Base-by-base conservation (phyloP, 30 jellyfish, hydroid and myxozoan species). In the Aurelia sp. region DNA sequence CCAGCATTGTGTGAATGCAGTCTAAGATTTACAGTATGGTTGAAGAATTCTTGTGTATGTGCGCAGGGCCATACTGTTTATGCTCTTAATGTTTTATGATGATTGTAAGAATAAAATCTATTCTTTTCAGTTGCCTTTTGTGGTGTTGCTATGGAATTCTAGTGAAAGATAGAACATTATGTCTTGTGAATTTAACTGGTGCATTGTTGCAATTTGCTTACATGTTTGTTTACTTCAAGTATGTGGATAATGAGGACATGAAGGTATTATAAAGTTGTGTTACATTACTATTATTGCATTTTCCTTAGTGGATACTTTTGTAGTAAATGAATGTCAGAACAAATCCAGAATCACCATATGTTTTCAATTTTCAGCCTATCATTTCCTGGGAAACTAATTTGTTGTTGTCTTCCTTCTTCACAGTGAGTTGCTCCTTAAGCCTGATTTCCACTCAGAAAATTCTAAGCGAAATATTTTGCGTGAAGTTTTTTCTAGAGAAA, bases 171-270 rank as follows among this genome's bases (percentile, higher is more conserved):
- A 53, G 53, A 12, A 85, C 92, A 20, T 52, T 85, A 47, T 35
- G 79, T 51, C 65, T 79, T 7, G 98, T 91, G 50, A 91, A 91
- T 81, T 76, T 65, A 63, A 71, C 85, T 72, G 98, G 98, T 15
- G 90, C 88, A 22, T 16, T 81, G 17, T 41, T 91, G 33, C 98
- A 91, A 76, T 74, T 75, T 48, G 48, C 74, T 63, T 91, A 85
- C 74, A 91, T 91, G 41, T 40, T 75, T 50, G 69, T 91, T 13
- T 91, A 62, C 90, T 52, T 91, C 51, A 90, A 63, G 63, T 70
- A 86, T 61, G 64, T 82, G 31, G 93, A 91, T 15, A 63, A 69
- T 50, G 8, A 31, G 8, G 17, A 78, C 27, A 13, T 31, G 9
- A 59, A 47, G 82, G 94, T 72, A 76, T 86, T 19, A 74, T 60